phyloP scores from a whole-genome alignment of 2,113 vertebrate species.

The Centropristis striata region DNA sequence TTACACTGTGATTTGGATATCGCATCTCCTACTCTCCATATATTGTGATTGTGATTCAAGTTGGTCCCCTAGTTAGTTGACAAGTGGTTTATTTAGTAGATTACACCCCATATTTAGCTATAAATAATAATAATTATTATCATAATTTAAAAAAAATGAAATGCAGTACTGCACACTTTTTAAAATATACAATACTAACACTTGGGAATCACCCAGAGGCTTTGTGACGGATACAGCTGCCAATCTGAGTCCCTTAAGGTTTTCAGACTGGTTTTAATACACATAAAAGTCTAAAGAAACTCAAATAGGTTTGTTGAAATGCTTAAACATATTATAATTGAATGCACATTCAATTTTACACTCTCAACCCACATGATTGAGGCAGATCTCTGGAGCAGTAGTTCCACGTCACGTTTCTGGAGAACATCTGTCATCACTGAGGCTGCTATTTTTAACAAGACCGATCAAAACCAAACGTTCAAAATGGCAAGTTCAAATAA shows the following conservation, averaged over 20 bases:
- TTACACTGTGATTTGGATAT: too few species aligned
- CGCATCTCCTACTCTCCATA: too few species aligned
- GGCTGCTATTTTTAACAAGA: not conserved
- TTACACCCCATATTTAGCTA: too few species aligned
- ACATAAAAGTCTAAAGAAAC: not conserved
- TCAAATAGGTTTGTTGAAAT: not conserved
- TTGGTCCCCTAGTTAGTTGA: too few species aligned
- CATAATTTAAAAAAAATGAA: too few species aligned
- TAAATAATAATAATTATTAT: too few species aligned
- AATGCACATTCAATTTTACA: not conserved
- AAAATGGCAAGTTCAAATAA: not conserved
- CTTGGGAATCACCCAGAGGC: not conserved
- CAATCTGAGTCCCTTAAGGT: not conserved
- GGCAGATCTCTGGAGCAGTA: not conserved
- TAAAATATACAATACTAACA: not conserved
- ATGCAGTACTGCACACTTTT: too few species aligned
- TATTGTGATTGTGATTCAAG: too few species aligned
- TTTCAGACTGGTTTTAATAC: not conserved
- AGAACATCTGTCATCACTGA: slow-evolving; percentile 7
- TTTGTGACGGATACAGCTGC: not conserved
- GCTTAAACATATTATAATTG: not conserved
- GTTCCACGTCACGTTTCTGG: slow-evolving; percentile 4
- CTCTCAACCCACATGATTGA: not conserved
- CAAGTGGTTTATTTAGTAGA: too few species aligned
- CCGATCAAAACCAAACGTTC: not conserved